phyloP scores from a whole-genome alignment of 2,113 vertebrate genomes.

The Crypturellus undulatus region DNA sequence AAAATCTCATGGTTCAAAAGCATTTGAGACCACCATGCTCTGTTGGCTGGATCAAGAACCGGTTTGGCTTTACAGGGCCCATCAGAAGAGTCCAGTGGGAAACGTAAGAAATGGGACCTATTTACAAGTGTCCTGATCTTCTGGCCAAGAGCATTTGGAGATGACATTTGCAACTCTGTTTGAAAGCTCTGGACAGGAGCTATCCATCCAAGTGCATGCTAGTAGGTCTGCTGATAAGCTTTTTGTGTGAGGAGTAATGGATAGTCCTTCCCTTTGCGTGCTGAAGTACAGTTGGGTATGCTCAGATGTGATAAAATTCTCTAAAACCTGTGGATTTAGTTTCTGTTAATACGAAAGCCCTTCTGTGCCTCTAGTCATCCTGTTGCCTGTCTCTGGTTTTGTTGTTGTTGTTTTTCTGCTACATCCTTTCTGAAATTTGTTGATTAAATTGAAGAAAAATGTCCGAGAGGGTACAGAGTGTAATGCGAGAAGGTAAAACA shows the following conservation, averaged over 20 bases:
- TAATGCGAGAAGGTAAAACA: not conserved
- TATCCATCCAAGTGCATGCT: not conserved
- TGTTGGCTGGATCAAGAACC: not conserved
- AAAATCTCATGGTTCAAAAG: not conserved
- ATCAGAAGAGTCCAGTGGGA: not conserved
- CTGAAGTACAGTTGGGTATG: not conserved
- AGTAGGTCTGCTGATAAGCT: not conserved
- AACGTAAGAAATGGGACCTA: not conserved
- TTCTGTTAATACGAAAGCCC: not conserved
- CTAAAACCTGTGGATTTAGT: not conserved
- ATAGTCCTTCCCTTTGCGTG: not conserved
- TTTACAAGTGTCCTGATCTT: not conserved
- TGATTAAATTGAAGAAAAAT: not conserved
- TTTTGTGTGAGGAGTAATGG: not conserved
- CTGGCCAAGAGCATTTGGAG: not conserved
- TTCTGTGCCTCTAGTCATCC: not conserved
- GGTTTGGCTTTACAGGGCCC: not conserved
- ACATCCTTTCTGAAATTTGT: rapidly evolving
- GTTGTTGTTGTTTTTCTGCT: not conserved
- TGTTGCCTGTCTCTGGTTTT: not conserved
- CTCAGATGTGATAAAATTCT: not conserved
- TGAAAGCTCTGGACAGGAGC: not conserved
- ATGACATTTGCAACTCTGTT: not conserved
- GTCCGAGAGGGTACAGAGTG: rapidly evolving
- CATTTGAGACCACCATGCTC: not conserved